These are phyloP conservation scores for Ctenoplectra terminalis DNA, from an alignment of 1,140 invertebrate species.

Conservation along the genomic window DNA sequence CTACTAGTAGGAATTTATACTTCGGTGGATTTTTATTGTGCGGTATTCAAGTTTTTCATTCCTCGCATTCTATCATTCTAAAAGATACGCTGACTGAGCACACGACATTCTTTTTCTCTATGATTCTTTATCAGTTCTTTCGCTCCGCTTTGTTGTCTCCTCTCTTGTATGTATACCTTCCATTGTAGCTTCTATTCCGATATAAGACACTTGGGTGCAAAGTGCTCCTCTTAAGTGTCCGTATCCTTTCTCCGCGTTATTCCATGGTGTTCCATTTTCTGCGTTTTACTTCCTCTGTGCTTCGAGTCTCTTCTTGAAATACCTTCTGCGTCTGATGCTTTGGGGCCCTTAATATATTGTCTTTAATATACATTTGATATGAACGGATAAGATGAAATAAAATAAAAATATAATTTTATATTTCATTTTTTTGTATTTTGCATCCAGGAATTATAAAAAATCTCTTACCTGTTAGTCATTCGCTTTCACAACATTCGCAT, in stretches of 20 bases:
- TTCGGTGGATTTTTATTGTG: not conserved
- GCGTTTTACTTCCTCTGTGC: not conserved
- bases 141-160: not conserved
- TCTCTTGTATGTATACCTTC: not conserved
- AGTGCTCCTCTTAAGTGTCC: slow-evolving; percentile 10
- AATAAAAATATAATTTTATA: not conserved
- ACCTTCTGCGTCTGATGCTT: not conserved
- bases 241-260: slow-evolving; percentile 2
- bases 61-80: not conserved
- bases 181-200: not conserved
- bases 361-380: not conserved
- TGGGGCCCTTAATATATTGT: not conserved
- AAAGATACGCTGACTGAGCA: not conserved
- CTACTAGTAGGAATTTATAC: not conserved
- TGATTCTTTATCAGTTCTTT: slow-evolving; percentile 1
- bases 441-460: too few relatives aligned
- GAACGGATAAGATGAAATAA: too few relatives aligned
- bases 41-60: not conserved
- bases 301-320: not conserved
- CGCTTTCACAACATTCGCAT: too few relatives aligned
- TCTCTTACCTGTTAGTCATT: too few relatives aligned
- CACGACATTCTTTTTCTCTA: too few relatives aligned
- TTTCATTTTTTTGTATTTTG: not conserved
- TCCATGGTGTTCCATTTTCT: not conserved
- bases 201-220: not conserved